These are phyloP conservation scores for Hecatera dysodea DNA, from an alignment of 2,888 invertebrate genomes.

Conservation along the genomic window DNA sequence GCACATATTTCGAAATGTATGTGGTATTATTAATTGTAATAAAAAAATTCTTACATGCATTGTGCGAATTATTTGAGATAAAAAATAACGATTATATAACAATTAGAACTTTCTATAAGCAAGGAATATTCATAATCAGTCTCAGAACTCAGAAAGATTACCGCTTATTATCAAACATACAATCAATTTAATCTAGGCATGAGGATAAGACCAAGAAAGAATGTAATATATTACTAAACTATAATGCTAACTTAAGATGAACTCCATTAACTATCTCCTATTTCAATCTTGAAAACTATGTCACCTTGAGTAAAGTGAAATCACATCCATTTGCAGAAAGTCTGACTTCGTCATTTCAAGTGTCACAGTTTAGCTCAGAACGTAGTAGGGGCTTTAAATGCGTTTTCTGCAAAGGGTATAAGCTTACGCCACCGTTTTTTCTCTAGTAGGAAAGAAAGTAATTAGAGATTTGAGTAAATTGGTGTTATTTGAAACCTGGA, in stretches of 20 bases:
- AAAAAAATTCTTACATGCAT: too few relatives aligned
- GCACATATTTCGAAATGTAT: background rate
- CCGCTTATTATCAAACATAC: too few relatives aligned
- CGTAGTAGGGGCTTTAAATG: slow-evolving; percentile 10
- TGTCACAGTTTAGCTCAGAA: slow-evolving; percentile 11
- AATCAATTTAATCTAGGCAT: background rate
- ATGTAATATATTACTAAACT: too few relatives aligned
- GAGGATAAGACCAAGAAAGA: too few relatives aligned
- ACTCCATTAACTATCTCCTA: slow-evolving; percentile 6
- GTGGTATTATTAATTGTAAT: too few relatives aligned
- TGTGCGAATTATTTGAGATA: too few relatives aligned
- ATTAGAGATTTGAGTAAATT: background rate
- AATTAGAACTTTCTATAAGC: too few relatives aligned
- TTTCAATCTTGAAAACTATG: slow-evolving; percentile 61
- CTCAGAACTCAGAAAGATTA: too few relatives aligned
- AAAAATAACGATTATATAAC: too few relatives aligned
- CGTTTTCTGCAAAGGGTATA: slow-evolving; percentile 15
- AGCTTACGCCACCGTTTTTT: slow-evolving; percentile 11
- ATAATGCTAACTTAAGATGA: background rate
- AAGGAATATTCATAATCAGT: too few relatives aligned
- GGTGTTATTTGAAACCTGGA: background rate
- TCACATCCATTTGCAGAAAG: slow-evolving; percentile 66
- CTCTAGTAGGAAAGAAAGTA: background rate
- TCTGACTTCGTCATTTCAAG: slow-evolving; percentile 63
- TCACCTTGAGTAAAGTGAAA: slow-evolving; percentile 63